Evolutionary conservation across 2,113 vertebrate species (phyloP).

Genomic region (Neopipo cinnamomea): DNA sequence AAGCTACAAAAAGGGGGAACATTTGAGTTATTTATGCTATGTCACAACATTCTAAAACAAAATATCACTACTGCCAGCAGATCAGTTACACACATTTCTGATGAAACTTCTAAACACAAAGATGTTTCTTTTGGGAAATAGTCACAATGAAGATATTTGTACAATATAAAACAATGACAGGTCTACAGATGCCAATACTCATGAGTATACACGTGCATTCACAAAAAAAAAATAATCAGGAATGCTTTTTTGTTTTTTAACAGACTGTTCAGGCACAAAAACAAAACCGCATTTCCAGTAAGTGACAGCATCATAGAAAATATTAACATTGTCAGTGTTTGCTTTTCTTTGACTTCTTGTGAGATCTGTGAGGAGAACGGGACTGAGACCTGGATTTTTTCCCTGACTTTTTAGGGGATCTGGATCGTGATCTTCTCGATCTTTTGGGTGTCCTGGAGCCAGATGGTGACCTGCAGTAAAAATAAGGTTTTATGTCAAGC

Average conservation of each 20-base stretch:
- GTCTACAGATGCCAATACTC: slow-evolving; percentile 80
- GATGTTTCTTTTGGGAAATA: slow-evolving; percentile 76
- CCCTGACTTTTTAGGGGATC: slow-evolving; percentile 93
- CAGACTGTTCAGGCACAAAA: slow-evolving; percentile 83
- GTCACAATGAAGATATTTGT: slow-evolving; percentile 80
- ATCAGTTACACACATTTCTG: slow-evolving; percentile 81
- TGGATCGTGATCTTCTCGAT: slow-evolving; percentile 90
- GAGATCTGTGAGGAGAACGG: slow-evolving; percentile 95
- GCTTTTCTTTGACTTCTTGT: slow-evolving; percentile 99
- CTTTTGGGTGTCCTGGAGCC: slow-evolving; percentile 95
- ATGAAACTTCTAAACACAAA: slow-evolving; percentile 82
- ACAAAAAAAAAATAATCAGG: slow-evolving; percentile 75
- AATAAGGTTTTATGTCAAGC: background rate
- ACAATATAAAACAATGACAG: slow-evolving; percentile 86
- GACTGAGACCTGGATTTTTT: slow-evolving; percentile 98
- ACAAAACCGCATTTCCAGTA: slow-evolving; percentile 83
- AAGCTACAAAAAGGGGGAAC: slow-evolving; percentile 83
- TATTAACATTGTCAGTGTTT: slow-evolving; percentile 90
- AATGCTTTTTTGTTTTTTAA: slow-evolving; percentile 80
- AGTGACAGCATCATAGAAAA: slow-evolving; percentile 80
- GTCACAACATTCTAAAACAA: slow-evolving; percentile 84
- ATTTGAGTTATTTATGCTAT: slow-evolving; percentile 77
- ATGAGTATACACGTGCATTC: slow-evolving; percentile 84
- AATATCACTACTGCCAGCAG: slow-evolving; percentile 82
- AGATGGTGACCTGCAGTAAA: slow-evolving; percentile 85